Evolutionary conservation across 2,113 vertebrate species (phyloP).

Genomic region (Hippopotamus amphibius): DNA sequence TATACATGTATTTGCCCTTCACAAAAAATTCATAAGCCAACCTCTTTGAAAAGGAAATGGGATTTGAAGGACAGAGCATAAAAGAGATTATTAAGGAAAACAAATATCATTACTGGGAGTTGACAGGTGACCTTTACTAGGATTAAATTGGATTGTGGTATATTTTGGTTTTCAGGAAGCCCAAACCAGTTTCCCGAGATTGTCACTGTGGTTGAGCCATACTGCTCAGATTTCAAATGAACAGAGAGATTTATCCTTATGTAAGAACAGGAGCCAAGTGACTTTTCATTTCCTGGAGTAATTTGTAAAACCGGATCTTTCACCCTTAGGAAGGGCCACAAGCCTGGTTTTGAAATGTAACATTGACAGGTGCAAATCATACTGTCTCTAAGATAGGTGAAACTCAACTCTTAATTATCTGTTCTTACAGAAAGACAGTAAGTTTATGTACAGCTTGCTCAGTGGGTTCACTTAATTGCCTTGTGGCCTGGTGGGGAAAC

Average conservation of each 20-base stretch:
- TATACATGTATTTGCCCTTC: neutral
- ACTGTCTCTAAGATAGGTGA: neutral
- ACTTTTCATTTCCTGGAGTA: conserved; percentile 61
- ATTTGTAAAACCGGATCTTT: conserved; percentile 38
- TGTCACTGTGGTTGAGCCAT: conserved; percentile 21
- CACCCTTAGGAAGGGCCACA: neutral
- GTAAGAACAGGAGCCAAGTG: conserved; percentile 39
- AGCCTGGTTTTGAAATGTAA: neutral
- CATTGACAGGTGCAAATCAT: neutral
- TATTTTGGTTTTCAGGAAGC: conserved; percentile 75
- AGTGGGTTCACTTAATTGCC: neutral
- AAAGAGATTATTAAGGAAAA: conserved; percentile 74
- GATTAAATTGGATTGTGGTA: conserved; percentile 71
- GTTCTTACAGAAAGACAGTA: neutral
- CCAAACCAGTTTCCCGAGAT: conserved; percentile 78
- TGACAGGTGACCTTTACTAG: conserved; percentile 77
- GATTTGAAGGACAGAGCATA: conserved; percentile 40
- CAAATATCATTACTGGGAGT: conserved; percentile 67
- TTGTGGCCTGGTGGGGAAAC: neutral
- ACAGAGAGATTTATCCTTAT: conserved; percentile 54
- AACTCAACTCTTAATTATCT: neutral
- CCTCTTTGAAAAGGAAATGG: conserved; percentile 40
- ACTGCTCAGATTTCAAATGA: conserved; percentile 65
- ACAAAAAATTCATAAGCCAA: neutral
- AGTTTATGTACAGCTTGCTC: neutral